A percentile compares a stretch with the other conserved stretches of the same genome.
phyloP scores from a whole-genome alignment of 2,797 vertebrate genomes.

The Rhinichthys osculus region DNA sequence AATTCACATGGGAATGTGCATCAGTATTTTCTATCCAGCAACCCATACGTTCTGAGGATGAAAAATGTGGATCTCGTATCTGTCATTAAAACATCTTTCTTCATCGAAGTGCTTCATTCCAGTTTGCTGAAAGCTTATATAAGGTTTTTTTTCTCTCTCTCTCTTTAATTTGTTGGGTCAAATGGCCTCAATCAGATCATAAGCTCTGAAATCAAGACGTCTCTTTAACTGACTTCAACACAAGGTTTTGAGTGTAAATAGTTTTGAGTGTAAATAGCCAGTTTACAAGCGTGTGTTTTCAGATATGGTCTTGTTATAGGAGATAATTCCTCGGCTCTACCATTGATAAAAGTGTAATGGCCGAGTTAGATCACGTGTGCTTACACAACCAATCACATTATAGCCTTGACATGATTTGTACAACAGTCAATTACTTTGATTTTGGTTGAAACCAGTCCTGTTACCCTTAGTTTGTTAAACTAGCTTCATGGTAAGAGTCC shows the following conservation, averaged over 20 bases:
- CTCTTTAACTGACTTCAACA: background rate
- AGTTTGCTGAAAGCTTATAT: background rate
- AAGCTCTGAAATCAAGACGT: background rate
- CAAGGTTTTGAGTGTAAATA: background rate
- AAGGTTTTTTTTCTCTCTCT: background rate
- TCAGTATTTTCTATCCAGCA: slow-evolving; percentile 17
- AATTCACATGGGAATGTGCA: background rate
- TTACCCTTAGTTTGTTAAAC: no score
- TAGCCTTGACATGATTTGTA: background rate
- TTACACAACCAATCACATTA: background rate
- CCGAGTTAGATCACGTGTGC: background rate
- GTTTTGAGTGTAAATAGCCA: background rate
- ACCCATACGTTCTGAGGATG: background rate
- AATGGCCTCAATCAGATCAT: background rate
- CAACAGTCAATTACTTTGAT: no score
- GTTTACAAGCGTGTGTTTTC: no score
- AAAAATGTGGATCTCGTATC: background rate
- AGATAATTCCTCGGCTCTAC: background rate
- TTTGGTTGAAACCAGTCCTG: no score
- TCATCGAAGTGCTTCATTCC: background rate
- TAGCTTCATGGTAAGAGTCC: no score
- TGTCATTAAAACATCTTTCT: slow-evolving; percentile 34
- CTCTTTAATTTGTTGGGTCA: background rate
- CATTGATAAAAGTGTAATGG: background rate
- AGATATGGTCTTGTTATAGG: no score